Percentiles rank a stretch among this genome's conserved stretches.
These are phyloP conservation scores for Poeciliopsis turneri DNA, from an alignment of 2,797 vertebrate species.

Conservation along the genomic window DNA sequence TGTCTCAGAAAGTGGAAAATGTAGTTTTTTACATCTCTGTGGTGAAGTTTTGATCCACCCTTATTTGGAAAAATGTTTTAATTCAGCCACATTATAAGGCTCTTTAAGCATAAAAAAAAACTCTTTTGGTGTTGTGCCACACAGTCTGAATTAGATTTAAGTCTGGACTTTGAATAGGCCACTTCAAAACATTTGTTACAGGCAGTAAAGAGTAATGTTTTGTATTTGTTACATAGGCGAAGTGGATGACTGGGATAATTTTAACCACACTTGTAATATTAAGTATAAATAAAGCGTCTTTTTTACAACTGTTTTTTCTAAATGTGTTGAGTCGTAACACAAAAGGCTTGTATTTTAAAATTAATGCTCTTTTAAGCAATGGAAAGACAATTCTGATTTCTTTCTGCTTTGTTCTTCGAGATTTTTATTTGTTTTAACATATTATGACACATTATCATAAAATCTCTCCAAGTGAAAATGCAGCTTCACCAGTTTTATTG, in stretches of 20 bases:
- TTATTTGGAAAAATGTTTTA: neutral
- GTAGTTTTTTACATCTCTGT: neutral
- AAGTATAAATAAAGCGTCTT: neutral
- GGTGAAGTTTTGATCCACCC: neutral
- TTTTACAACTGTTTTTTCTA: neutral
- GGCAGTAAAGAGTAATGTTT: neutral
- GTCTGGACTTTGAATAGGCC: neutral
- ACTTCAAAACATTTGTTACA: neutral
- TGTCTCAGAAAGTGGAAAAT: neutral
- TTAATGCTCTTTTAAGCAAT: neutral
- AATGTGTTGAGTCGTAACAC: neutral
- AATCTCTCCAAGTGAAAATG: neutral
- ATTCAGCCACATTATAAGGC: neutral
- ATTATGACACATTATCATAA: neutral
- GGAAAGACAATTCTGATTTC: neutral
- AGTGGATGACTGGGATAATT: neutral
- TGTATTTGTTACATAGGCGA: neutral
- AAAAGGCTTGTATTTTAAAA: neutral
- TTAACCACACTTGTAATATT: too few relatives aligned
- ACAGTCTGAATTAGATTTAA: neutral
- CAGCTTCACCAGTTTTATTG: neutral
- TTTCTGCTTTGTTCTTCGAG: neutral
- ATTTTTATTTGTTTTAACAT: neutral
- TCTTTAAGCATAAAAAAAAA: neutral
- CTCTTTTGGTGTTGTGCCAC: neutral